These are phyloP conservation scores for Megaceryle maxima DNA, from an alignment of 2,113 vertebrate genomes.

Conservation along the genomic window DNA sequence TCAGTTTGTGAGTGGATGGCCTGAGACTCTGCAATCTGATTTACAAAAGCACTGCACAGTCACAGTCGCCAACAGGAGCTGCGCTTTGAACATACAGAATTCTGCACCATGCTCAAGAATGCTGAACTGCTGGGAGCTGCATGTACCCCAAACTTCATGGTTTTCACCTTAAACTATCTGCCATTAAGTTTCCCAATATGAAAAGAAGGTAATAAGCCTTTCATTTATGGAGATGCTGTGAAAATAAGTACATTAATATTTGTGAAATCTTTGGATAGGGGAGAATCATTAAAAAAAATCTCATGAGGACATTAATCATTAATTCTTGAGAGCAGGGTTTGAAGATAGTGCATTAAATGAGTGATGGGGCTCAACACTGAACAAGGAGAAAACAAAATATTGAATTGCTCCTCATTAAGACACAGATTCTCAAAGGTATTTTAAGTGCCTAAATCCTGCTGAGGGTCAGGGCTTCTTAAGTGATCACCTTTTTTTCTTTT, in stretches of 20 bases:
- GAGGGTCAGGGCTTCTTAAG: neutral
- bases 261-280: neutral
- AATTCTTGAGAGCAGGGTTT: neutral
- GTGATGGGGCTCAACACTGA: neutral
- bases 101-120: neutral
- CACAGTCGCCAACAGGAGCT: neutral
- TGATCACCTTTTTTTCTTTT: neutral
- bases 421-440: neutral
- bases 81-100: neutral
- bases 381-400: neutral
- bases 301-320: neutral
- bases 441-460: neutral
- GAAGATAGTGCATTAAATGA: slow-evolving; percentile 11
- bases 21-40: neutral
- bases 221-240: neutral
- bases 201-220: neutral
- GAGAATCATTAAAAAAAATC: neutral
- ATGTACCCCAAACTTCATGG: neutral
- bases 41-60: neutral
- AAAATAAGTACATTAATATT: neutral
- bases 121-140: neutral
- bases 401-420: slow-evolving; percentile 6
- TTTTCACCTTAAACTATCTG: neutral
- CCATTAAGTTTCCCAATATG: neutral
- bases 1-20: neutral